Percentiles rank a stretch among this genome's conserved stretches.
Evolutionary conservation across 2,113 vertebrate species (phyloP).

Genomic region (Cathartes aura): DNA sequence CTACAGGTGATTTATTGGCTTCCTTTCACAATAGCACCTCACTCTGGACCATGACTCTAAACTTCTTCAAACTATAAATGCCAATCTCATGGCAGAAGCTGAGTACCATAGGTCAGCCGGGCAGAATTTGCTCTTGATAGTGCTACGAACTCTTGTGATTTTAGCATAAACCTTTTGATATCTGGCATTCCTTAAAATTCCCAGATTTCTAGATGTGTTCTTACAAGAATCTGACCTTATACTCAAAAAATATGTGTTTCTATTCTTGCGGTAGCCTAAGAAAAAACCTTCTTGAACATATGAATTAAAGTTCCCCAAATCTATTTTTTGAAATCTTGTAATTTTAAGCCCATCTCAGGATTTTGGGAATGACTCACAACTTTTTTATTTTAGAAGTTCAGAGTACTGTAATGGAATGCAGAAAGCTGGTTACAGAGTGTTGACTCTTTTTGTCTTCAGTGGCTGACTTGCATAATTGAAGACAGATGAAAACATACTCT

Average conservation of each 20-base stretch:
- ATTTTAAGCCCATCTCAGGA: conserved; percentile 8
- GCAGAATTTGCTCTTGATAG: background rate
- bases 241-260: background rate
- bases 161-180: background rate
- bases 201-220: background rate
- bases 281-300: background rate
- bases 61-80: background rate
- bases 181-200: background rate
- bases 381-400: conserved; percentile 32
- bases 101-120: background rate
- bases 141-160: background rate
- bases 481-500: conserved; percentile 47
- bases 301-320: background rate
- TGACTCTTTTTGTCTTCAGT: conserved; percentile 43
- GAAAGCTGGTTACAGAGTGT: conserved; percentile 39
- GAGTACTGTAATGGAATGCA: conserved; percentile 42
- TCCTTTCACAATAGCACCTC: background rate
- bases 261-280: background rate
- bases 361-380: conserved; percentile 11
- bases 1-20: background rate
- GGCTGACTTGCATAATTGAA: conserved; percentile 52
- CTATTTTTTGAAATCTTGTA: background rate
- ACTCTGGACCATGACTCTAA: background rate
- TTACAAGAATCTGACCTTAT: background rate
- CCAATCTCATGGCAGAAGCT: background rate